Conservation (phyloP, 2,113 vertebrate species). For the Mustelus asterias region DNA sequence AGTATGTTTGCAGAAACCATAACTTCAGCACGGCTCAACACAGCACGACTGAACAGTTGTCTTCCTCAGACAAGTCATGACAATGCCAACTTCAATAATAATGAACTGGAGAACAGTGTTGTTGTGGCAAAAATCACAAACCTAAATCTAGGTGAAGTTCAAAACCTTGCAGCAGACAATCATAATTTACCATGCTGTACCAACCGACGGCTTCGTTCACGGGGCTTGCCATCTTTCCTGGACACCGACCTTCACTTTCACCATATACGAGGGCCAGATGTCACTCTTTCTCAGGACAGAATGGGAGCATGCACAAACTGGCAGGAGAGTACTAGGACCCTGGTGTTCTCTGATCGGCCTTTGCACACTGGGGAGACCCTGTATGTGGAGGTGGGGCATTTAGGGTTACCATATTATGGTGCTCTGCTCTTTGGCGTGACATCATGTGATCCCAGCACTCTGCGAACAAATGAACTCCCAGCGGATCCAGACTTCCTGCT, state of each 20-base stretch:
- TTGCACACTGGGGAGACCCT: conserved; percentile 81
- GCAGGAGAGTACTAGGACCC: conserved; percentile 82
- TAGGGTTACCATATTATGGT: conserved; percentile 80
- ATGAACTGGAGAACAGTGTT: conserved; percentile 90
- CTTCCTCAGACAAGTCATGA: conserved; percentile 90
- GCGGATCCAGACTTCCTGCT: conserved; percentile 85
- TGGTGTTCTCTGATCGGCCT: conserved; percentile 89
- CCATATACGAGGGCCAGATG: conserved; percentile 74
- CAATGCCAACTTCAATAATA: conserved; percentile 95
- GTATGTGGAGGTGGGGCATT: conserved; percentile 83
- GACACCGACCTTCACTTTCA: conserved; percentile 91
- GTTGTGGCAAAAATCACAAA: conserved; percentile 85
- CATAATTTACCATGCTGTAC: conserved; percentile 80
- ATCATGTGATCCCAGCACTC: conserved; percentile 83
- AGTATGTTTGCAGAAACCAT: conserved; percentile 91
- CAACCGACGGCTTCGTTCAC: conserved; percentile 54
- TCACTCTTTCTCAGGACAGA: conserved; percentile 86
- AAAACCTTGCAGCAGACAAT: conserved; percentile 58
- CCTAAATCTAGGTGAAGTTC: conserved; percentile 68
- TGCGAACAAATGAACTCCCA: conserved; percentile 83
- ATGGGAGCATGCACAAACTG: conserved; percentile 80
- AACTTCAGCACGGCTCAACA: conserved; percentile 74
- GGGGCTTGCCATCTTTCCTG: conserved; percentile 65
- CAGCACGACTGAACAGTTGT: conserved; percentile 83
- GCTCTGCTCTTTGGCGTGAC: conserved; percentile 87